Evolutionary conservation across 2,888 invertebrate genomes (phyloP).

Genomic region (Arctia plantaginis): DNA sequence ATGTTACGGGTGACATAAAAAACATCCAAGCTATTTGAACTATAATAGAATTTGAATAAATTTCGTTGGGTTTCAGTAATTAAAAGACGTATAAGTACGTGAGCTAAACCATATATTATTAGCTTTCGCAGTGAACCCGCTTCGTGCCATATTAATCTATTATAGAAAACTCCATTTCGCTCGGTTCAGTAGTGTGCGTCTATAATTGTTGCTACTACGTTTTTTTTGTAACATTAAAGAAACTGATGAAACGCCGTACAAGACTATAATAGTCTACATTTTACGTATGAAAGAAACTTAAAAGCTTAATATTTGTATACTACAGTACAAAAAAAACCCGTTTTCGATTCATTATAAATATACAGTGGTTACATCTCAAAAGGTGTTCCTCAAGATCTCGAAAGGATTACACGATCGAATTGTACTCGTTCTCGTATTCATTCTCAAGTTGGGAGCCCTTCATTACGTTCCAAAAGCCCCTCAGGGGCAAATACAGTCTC

Average conservation of each 20-base stretch:
- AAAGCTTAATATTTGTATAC: not conserved
- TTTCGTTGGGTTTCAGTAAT: not conserved
- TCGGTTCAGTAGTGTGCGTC: not conserved
- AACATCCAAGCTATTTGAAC: not conserved
- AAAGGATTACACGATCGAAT: not conserved
- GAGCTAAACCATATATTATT: slow-evolving; percentile 12
- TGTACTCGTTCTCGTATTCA: too few species aligned
- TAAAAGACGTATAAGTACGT: not conserved
- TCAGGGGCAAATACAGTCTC: not conserved
- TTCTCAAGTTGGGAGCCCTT: not conserved
- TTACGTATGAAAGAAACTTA: not conserved
- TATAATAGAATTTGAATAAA: not conserved
- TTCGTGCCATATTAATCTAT: slow-evolving; percentile 21
- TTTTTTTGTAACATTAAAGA: too few species aligned
- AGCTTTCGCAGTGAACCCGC: slow-evolving; percentile 11
- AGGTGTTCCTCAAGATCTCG: not conserved
- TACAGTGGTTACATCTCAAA: not conserved
- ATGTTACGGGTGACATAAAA: not conserved
- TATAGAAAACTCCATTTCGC: slow-evolving; percentile 12
- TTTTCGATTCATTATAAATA: not conserved
- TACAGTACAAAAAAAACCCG: not conserved
- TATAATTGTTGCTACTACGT: too few species aligned
- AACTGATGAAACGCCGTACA: too few species aligned
- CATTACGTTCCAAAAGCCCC: not conserved
- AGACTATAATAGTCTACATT: not conserved